A percentile compares a stretch with the other conserved stretches of the same genome.
phyloP scores from a whole-genome alignment of 2,888 invertebrate genomes.

The Dorcus hopei region DNA sequence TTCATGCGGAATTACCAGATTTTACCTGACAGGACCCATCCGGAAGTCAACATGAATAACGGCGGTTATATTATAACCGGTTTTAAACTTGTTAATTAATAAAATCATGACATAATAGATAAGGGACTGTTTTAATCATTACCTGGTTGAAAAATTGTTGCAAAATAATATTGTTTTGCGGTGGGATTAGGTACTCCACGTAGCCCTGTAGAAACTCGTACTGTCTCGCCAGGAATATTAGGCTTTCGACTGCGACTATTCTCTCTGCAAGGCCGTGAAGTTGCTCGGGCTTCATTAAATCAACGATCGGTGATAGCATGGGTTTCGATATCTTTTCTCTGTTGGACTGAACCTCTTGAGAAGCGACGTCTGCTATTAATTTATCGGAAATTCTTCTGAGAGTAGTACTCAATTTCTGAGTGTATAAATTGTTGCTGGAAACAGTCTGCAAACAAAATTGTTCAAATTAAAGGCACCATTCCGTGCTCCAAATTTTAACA shows the following conservation, averaged over 20 bases:
- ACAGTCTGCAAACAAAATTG: constrained; percentile 48
- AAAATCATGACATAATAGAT: background rate
- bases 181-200: constrained; percentile 77
- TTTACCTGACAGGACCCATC: constrained; percentile 88
- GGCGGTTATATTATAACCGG: constrained; percentile 89
- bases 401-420: constrained; percentile 67
- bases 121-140: constrained; percentile 15
- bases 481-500: too few relatives aligned
- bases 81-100: constrained; percentile 32
- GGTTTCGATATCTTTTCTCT: constrained; percentile 52
- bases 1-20: constrained; percentile 91
- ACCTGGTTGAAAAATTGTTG: constrained; percentile 69
- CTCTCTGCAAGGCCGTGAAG: constrained; percentile 82
- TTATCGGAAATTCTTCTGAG: constrained; percentile 75
- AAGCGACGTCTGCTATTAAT: constrained; percentile 53
- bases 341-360: constrained; percentile 35
- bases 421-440: constrained; percentile 56
- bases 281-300: constrained; percentile 65
- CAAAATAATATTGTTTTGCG: constrained; percentile 64
- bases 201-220: constrained; percentile 80
- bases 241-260: constrained; percentile 89
- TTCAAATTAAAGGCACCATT: too few relatives aligned
- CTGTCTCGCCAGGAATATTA: constrained; percentile 86
- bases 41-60: constrained; percentile 85
- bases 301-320: constrained; percentile 60